Evolutionary conservation across 2,113 vertebrate genomes (phyloP).

Genomic region (Sterna hirundo): DNA sequence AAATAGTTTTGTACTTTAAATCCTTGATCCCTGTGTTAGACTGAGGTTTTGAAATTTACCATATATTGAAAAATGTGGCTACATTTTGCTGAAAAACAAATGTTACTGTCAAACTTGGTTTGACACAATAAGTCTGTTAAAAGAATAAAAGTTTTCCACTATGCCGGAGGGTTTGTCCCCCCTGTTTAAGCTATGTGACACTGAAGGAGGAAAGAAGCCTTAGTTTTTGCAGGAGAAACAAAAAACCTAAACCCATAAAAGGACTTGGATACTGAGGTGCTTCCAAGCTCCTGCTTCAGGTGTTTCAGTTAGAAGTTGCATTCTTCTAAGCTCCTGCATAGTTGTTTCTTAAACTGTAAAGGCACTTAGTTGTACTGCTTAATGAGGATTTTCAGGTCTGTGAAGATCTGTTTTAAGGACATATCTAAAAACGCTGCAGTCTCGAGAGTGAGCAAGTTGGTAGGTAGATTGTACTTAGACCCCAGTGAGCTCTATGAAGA

Average conservation of each 20-base stretch:
- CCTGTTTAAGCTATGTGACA: neutral
- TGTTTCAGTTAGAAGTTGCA: neutral
- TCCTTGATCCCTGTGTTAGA: neutral
- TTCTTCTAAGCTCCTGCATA: neutral
- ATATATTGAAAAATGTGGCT: neutral
- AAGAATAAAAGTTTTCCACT: neutral
- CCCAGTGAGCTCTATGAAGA: neutral
- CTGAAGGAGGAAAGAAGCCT: neutral
- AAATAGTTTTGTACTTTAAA: neutral
- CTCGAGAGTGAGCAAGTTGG: neutral
- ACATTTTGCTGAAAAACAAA: neutral
- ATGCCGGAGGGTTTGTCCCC: neutral
- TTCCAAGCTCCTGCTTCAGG: neutral
- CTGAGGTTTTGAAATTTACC: neutral
- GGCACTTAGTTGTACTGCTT: neutral
- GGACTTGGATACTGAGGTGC: neutral
- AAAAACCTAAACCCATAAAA: neutral
- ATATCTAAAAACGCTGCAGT: neutral
- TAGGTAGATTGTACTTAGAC: neutral
- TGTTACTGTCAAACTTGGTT: neutral
- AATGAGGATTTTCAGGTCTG: neutral
- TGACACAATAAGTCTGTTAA: neutral
- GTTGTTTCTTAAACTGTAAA: neutral
- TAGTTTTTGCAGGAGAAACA: neutral
- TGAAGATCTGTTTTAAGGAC: neutral